These are phyloP conservation scores for Amphimallon solstitiale DNA, from an alignment of 2,888 invertebrate genomes.

Conservation along the genomic window DNA sequence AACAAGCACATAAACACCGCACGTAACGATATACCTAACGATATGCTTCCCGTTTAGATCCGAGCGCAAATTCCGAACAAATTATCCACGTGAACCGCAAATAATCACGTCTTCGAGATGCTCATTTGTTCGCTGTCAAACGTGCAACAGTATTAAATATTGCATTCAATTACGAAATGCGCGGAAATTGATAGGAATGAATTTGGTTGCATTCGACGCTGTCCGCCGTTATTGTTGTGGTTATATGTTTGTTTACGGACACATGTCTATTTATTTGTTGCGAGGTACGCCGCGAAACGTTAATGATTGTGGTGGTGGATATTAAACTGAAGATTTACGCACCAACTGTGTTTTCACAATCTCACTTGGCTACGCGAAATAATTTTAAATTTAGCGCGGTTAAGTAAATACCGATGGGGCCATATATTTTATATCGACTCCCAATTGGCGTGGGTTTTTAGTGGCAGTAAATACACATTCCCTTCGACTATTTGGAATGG, in stretches of 20 bases:
- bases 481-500: background rate
- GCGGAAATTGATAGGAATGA: conserved; percentile 5
- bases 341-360: conserved; percentile 24
- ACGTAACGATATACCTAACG: background rate
- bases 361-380: conserved; percentile 1
- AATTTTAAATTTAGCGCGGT: conserved; percentile 26
- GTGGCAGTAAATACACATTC: conserved; percentile 15
- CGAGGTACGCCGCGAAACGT: background rate
- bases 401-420: conserved; percentile 23
- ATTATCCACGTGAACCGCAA: conserved; percentile 13
- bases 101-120: conserved; percentile 23
- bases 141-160: background rate
- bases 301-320: conserved; percentile 16
- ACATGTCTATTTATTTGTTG: conserved; percentile 6
- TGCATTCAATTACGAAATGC: conserved; percentile 1
- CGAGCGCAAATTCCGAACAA: conserved; percentile 17
- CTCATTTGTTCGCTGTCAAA: conserved; percentile 8
- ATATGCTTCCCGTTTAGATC: background rate
- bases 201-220: background rate
- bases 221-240: no score
- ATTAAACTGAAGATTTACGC: conserved; percentile 23
- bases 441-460: conserved; percentile 19
- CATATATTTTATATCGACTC: conserved; percentile 17
- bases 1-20: no score
- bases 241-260: no score